Conservation (phyloP, 2,888 invertebrate genomes). For the Eristalinus aeneus region DNA sequence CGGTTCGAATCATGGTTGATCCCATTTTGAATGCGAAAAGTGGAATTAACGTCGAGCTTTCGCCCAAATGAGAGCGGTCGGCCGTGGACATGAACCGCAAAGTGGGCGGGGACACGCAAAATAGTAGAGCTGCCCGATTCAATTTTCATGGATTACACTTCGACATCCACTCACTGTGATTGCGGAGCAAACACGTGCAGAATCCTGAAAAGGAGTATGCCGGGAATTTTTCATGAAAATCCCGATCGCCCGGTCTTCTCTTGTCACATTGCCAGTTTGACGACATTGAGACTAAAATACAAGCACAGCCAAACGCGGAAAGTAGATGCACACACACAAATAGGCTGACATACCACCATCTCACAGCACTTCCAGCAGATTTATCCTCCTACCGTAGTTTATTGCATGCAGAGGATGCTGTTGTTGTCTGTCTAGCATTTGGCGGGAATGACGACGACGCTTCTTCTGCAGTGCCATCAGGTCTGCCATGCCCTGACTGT, state of each 20-base stretch:
- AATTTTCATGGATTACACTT: slow-evolving; percentile 51
- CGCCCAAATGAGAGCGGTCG: not conserved
- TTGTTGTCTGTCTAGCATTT: slow-evolving; percentile 1
- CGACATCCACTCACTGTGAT: slow-evolving; percentile 11
- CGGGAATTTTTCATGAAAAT: slow-evolving; percentile 7
- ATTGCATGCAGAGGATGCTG: slow-evolving; percentile 3
- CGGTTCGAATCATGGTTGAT: slow-evolving; percentile 14
- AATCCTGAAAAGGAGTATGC: not conserved
- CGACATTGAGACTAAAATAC: slow-evolving; percentile 41
- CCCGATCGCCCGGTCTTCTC: slow-evolving; percentile 43
- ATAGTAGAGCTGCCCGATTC: slow-evolving; percentile 28
- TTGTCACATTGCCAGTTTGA: slow-evolving; percentile 61
- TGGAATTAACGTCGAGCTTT: not conserved
- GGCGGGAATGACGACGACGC: slow-evolving; percentile 42
- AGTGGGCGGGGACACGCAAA: not conserved
- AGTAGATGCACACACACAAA: not conserved
- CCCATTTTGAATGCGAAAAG: slow-evolving; percentile 14
- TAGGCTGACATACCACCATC: slow-evolving; percentile 15
- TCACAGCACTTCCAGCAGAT: slow-evolving; percentile 20
- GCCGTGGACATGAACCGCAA: not conserved
- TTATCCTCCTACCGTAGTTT: slow-evolving; percentile 29
- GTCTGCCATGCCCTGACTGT: not conserved
- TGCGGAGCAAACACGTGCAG: not conserved
- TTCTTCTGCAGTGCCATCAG: slow-evolving; percentile 28
- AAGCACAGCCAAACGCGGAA: not conserved